These are phyloP conservation scores for Coptotermes formosanus DNA, from an alignment of 1,140 invertebrate species.

Conservation along the genomic window DNA sequence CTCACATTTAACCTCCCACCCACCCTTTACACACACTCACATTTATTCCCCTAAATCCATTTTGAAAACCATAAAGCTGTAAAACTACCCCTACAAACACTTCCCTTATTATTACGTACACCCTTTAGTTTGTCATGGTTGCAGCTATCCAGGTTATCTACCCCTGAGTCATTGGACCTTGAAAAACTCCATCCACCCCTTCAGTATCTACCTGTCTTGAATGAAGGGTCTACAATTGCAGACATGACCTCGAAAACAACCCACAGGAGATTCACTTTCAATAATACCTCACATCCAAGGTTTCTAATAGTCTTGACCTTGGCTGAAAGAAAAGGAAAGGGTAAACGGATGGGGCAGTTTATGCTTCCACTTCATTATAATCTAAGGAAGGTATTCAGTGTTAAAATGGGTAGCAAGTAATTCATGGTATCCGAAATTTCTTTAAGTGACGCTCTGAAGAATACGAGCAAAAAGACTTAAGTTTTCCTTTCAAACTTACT, in stretches of 20 bases:
- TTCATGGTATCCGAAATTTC: not conserved
- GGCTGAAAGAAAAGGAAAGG: not conserved
- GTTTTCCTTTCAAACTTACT: not conserved
- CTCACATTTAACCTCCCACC: not conserved
- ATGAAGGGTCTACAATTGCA: constrained; percentile 14
- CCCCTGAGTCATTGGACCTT: not conserved
- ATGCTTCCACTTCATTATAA: not conserved
- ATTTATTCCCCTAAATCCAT: not conserved
- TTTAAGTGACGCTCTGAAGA: not conserved
- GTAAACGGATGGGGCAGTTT: not conserved
- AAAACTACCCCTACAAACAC: not conserved
- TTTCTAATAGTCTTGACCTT: not conserved
- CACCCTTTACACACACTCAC: not conserved
- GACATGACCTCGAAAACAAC: not conserved
- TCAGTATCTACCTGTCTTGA: not conserved
- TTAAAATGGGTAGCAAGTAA: not conserved
- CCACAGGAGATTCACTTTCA: not conserved
- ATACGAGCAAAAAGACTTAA: not conserved
- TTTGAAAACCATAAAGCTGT: not conserved
- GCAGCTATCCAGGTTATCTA: not conserved
- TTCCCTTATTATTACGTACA: not conserved
- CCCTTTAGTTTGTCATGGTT: not conserved
- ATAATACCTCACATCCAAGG: not conserved
- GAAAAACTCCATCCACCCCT: not conserved
- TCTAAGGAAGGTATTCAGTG: not conserved